These are phyloP conservation scores for Tauraco hartlaubi DNA, from an alignment of 2,797 vertebrate species.

Conservation along the genomic window DNA sequence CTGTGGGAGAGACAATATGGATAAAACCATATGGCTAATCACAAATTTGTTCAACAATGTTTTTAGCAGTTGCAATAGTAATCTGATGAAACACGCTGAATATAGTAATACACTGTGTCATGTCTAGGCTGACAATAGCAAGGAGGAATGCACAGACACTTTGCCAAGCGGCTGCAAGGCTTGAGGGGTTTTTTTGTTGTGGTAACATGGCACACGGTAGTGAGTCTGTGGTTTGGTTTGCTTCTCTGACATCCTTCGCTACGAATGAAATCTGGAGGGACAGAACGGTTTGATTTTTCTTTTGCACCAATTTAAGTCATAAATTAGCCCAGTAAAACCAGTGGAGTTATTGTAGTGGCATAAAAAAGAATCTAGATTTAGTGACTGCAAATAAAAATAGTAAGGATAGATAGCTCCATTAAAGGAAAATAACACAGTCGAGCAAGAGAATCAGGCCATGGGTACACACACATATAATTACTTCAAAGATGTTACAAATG, in stretches of 20 bases:
- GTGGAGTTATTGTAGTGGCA: background rate
- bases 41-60: slow-evolving; percentile 19
- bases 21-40: background rate
- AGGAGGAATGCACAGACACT: background rate
- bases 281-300: background rate
- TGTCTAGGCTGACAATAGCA: slow-evolving; percentile 24
- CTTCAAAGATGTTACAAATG: background rate
- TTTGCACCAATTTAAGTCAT: background rate
- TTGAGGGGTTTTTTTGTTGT: background rate
- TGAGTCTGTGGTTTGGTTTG: background rate
- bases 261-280: background rate
- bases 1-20: background rate
- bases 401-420: background rate
- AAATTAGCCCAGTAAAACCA: background rate
- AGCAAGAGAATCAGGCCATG: background rate
- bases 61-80: slow-evolving; percentile 3
- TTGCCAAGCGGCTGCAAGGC: slow-evolving; percentile 29
- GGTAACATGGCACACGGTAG: background rate
- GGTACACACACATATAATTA: background rate
- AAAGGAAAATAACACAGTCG: background rate
- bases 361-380: background rate
- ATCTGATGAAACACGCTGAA: slow-evolving; percentile 17
- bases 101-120: background rate
- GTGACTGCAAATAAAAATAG: background rate
- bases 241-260: background rate